Evolutionary conservation across 2,888 invertebrate species (phyloP), one percentile per base, ranked within the genome.

Genomic region (Agapostemon virescens): DNA sequence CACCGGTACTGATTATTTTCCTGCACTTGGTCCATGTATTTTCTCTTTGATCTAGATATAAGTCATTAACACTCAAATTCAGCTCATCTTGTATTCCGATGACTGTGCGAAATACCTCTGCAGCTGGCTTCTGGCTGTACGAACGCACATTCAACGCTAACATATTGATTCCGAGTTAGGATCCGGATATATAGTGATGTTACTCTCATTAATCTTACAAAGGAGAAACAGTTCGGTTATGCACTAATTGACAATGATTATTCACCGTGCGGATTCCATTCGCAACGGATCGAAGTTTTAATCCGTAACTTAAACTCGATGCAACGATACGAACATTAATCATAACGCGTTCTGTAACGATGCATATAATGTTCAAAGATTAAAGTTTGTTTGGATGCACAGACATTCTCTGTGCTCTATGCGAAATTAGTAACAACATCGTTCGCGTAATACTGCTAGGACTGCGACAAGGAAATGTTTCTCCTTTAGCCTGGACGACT

Each of bases 181-280:
- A 9, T 67, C 15, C 36, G 70, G n/a, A 58, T 49, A 36, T 55
- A 42, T 38, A 26, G 49, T 26, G 15, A 67, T 70, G 36, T 67
- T 49, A 26, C 49, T 5, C 30, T 69, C 78, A 68, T 79, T 72
- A 79, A 79, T 79, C 68, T 64, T 72, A 38, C 26, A 72, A 45
- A 69, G 52, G 63, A 33, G 68, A 71, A 63, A 63, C 68, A 63
- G 68, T 45, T 68, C 61, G 42, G 79, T 71, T 77, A 68, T 55
- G 15, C 52, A 72, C 63, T 72, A 67, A 77, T 71, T 68, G 45
- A 55, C 69, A 80, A 69, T 74, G 67, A 67, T 70, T 73, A 77
- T 74, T 81, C 72, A 77, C 75, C 66, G 61, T 7, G 38, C 36
- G 69, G 26, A 58, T 66, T 66, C 49, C 64, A 69, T 55, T 72